Percentiles rank a stretch among this genome's conserved stretches.
Evolutionary conservation across 2,113 vertebrate genomes (phyloP).

Genomic region (Sylvia atricapilla): DNA sequence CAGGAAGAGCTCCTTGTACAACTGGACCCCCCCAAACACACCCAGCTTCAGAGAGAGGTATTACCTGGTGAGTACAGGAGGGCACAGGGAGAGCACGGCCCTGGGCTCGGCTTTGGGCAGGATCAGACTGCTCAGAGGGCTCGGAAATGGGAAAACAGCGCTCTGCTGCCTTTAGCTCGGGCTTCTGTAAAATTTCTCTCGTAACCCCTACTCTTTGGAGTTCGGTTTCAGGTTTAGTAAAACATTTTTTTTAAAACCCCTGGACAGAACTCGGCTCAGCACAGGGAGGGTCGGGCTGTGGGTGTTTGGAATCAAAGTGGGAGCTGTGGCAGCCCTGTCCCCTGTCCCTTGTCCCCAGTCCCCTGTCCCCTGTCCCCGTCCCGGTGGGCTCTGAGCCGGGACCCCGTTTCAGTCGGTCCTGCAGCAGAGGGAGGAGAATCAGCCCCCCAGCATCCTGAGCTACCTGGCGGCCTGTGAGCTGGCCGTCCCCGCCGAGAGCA

Average conservation of each 20-base stretch:
- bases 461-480: slow-evolving; percentile 81
- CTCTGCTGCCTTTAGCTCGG: not conserved
- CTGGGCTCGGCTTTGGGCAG: not conserved
- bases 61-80: slow-evolving; percentile 78
- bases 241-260: fast-evolving
- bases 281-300: not conserved
- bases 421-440: slow-evolving; percentile 71
- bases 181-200: not conserved
- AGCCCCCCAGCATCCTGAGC: slow-evolving; percentile 80
- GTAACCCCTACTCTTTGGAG: not conserved
- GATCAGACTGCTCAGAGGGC: not conserved
- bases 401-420: slow-evolving; percentile 75
- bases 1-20: slow-evolving; percentile 86
- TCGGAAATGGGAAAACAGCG: not conserved
- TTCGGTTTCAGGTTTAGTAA: not conserved
- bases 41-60: slow-evolving; percentile 94
- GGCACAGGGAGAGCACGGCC: not conserved
- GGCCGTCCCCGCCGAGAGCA: slow-evolving; percentile 27
- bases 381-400: not conserved
- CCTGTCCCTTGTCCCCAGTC: not conserved
- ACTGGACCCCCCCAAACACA: slow-evolving; percentile 88
- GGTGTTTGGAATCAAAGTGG: not conserved
- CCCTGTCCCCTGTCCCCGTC: too few relatives aligned
- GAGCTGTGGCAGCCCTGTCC: not conserved
- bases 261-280: not conserved